Evolutionary conservation across 2,797 vertebrate species (phyloP).

Genomic region (Tamandua tetradactyla): DNA sequence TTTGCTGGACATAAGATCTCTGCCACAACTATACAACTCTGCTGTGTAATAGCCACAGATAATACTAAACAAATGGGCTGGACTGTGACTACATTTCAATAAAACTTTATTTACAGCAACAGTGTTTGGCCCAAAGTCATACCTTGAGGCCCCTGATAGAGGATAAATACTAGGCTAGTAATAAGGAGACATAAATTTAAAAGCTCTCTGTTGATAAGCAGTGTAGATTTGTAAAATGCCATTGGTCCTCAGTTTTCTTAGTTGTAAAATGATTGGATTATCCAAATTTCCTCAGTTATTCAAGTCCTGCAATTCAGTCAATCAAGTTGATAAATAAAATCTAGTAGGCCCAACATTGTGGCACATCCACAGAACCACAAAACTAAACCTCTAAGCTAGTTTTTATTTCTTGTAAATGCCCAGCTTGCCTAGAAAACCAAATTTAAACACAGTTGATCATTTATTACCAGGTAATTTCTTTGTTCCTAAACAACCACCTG

Average conservation of each 20-base stretch:
- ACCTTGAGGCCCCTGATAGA: neutral
- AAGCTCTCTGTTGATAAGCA: neutral
- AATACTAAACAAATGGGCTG: neutral
- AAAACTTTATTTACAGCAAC: neutral
- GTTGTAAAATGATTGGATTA: neutral
- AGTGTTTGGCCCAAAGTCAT: neutral
- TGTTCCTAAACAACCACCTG: too few species aligned
- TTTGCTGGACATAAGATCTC: neutral
- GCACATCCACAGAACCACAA: too few species aligned
- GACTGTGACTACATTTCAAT: neutral
- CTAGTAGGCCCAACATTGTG: too few species aligned
- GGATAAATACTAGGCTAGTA: neutral
- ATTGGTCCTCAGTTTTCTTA: neutral
- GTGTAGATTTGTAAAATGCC: neutral
- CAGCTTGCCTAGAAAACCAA: too few species aligned
- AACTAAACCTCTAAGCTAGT: too few species aligned
- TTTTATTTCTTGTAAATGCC: too few species aligned
- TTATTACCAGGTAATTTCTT: too few species aligned
- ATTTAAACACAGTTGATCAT: too few species aligned
- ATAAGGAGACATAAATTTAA: constrained; percentile 43
- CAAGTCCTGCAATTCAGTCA: neutral
- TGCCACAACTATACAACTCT: neutral
- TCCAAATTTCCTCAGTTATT: neutral
- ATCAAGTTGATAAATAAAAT: too few species aligned
- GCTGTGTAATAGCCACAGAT: neutral